These are phyloP conservation scores for Carpatolechia fugitivella DNA, from an alignment of 2,888 invertebrate species.

Conservation along the genomic window DNA sequence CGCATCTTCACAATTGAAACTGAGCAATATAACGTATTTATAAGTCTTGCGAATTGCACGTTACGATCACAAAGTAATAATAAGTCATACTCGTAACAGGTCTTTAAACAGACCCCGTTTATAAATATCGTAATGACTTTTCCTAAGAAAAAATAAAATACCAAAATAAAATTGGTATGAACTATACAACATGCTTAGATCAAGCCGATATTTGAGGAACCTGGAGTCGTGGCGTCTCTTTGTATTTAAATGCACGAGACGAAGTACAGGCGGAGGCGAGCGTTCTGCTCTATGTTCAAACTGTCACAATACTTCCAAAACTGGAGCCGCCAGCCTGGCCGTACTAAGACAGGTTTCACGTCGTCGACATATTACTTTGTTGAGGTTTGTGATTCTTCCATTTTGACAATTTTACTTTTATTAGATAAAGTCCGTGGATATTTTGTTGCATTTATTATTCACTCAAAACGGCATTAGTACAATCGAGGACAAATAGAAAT, in stretches of 20 bases:
- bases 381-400: too few relatives aligned
- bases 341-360: too few relatives aligned
- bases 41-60: constrained; percentile 22
- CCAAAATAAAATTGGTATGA: constrained; percentile 52
- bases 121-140: constrained; percentile 51
- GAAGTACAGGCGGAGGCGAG: not conserved
- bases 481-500: too few relatives aligned
- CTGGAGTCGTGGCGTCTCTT: not conserved
- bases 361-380: too few relatives aligned
- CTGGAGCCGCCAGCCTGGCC: too few relatives aligned
- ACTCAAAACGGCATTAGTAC: too few relatives aligned
- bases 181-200: constrained; percentile 36
- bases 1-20: not conserved
- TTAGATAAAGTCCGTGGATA: too few relatives aligned
- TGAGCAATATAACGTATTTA: constrained; percentile 16
- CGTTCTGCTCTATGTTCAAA: too few relatives aligned
- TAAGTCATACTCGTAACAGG: constrained; percentile 25
- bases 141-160: constrained; percentile 59
- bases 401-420: too few relatives aligned
- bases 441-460: too few relatives aligned
- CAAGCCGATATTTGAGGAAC: constrained; percentile 18
- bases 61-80: constrained; percentile 20
- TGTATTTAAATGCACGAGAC: constrained; percentile 17
- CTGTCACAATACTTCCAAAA: too few relatives aligned
- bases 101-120: constrained; percentile 65